Evolutionary conservation across 2,888 invertebrate genomes (phyloP).

Genomic region (Aphidoletes aphidimyza): DNA sequence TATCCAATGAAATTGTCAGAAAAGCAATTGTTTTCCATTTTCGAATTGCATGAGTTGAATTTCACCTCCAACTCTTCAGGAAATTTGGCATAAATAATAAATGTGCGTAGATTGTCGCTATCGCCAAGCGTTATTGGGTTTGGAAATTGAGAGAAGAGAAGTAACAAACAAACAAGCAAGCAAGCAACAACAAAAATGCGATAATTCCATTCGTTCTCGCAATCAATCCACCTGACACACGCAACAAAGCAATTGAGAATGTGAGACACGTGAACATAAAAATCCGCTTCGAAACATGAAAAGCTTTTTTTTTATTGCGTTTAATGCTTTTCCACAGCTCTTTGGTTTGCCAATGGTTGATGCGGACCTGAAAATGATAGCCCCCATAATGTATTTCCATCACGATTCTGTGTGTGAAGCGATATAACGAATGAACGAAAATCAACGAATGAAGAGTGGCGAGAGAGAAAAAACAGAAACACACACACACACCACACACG

Average conservation of each 20-base stretch:
- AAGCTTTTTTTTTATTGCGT: conserved; percentile 46
- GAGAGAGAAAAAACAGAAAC: not conserved
- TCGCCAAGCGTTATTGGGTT: not conserved
- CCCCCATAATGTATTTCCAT: conserved; percentile 20
- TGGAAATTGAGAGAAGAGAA: too few relatives aligned
- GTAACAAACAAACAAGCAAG: too few relatives aligned
- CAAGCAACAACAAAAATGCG: not conserved
- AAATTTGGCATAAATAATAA: conserved; percentile 31
- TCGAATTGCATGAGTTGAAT: conserved; percentile 26
- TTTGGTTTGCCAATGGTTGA: not conserved
- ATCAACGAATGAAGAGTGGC: too few relatives aligned
- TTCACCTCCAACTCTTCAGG: conserved; percentile 8
- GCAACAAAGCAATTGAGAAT: not conserved
- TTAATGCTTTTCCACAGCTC: too few relatives aligned
- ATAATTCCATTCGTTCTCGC: not conserved
- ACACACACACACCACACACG: not conserved
- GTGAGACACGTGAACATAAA: not conserved
- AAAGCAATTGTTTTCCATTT: conserved; percentile 52
- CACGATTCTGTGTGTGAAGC: not conserved
- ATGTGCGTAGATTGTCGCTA: conserved; percentile 45
- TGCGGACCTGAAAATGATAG: not conserved
- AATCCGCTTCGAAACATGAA: not conserved
- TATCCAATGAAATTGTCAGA: conserved; percentile 42
- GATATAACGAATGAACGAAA: not conserved
- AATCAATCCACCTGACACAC: conserved; percentile 1